phyloP scores from a whole-genome alignment of 2,797 vertebrate species.

The Pagetopsis macropterus region DNA sequence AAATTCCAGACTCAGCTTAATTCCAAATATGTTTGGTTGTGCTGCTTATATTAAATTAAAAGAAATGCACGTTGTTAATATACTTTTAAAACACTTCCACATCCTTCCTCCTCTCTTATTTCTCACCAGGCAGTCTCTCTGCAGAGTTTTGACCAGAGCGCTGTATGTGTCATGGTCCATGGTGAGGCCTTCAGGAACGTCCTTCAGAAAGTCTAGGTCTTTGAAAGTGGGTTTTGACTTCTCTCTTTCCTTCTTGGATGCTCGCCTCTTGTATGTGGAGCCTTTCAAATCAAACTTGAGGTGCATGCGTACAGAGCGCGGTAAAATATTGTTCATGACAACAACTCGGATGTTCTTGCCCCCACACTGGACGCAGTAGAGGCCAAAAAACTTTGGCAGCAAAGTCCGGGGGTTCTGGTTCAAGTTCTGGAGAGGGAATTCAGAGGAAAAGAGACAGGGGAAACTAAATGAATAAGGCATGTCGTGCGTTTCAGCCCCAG shows the following conservation, averaged over 20 bases:
- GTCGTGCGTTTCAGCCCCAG: neutral
- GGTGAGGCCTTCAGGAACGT: conserved; percentile 91
- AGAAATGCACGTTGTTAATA: conserved; percentile 2
- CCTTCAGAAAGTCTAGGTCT: conserved; percentile 95
- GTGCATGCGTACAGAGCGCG: conserved; percentile 94
- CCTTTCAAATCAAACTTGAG: conserved; percentile 97
- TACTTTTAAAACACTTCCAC: conserved; percentile 13
- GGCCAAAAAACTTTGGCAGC: conserved; percentile 97
- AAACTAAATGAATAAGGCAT: neutral
- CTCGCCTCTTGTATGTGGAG: conserved; percentile 94
- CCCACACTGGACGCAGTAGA: conserved; percentile 95
- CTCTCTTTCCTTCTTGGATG: conserved; percentile 95
- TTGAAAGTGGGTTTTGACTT: conserved; percentile 94
- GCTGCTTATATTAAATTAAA: conserved; percentile 1
- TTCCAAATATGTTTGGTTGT: neutral
- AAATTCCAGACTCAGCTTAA: too few relatives aligned
- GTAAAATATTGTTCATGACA: conserved; percentile 98
- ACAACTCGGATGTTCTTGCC: conserved; percentile 96
- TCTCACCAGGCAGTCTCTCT: conserved; percentile 96
- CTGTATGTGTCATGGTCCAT: conserved; percentile 92
- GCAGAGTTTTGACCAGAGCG: conserved; percentile 92
- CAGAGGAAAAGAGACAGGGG: neutral
- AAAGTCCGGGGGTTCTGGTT: conserved; percentile 97
- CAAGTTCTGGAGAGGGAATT: conserved; percentile 86
- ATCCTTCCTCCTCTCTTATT: neutral